phyloP scores from a whole-genome alignment of 2,113 vertebrate genomes.

The Erinaceus europaeus region DNA sequence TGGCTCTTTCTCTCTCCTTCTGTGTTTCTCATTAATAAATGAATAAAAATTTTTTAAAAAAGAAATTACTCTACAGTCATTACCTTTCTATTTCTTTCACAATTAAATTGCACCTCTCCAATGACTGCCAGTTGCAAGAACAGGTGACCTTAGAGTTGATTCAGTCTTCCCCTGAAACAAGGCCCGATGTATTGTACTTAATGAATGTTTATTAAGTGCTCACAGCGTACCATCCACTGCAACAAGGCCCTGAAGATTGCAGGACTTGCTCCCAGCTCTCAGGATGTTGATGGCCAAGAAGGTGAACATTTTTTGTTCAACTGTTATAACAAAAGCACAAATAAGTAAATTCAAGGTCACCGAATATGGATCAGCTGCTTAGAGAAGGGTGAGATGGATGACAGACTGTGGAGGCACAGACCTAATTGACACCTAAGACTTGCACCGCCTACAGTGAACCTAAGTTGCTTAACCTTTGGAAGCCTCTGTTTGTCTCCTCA shows the following conservation, averaged over 20 bases:
- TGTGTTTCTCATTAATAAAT: too few relatives aligned
- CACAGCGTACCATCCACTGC: background rate
- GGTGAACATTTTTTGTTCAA: background rate
- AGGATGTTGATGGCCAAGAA: background rate
- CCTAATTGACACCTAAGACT: background rate
- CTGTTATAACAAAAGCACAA: background rate
- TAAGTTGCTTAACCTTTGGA: background rate
- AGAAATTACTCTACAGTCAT: too few relatives aligned
- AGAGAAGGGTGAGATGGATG: background rate
- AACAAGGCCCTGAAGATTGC: background rate
- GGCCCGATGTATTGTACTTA: constrained; percentile 13
- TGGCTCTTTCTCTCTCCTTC: too few relatives aligned
- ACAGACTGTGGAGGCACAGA: background rate
- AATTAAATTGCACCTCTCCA: constrained; percentile 25
- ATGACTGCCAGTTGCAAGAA: constrained; percentile 29
- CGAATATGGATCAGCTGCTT: background rate
- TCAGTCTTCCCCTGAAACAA: background rate
- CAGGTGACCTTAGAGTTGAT: background rate
- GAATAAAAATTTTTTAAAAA: too few relatives aligned
- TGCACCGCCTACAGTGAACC: background rate
- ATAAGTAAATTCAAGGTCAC: background rate
- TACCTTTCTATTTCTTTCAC: background rate
- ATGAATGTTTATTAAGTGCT: background rate
- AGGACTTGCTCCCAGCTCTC: background rate
- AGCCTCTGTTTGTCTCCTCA: background rate